phyloP scores from a whole-genome alignment of 2,888 invertebrate genomes.

The Caenorhabditis sp. region DNA sequence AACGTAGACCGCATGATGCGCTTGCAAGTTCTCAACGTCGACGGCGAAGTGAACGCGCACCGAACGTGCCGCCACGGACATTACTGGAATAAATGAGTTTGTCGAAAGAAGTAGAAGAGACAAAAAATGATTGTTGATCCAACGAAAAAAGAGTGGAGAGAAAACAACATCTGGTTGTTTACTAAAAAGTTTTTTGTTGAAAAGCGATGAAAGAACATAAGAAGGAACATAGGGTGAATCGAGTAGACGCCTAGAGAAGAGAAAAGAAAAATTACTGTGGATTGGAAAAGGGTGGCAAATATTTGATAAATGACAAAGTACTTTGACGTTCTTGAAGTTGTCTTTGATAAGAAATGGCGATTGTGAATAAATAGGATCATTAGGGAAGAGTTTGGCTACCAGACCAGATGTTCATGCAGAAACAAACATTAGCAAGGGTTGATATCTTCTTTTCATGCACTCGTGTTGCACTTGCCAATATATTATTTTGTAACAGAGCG shows the following conservation, averaged over 20 bases:
- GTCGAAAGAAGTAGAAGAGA: not conserved
- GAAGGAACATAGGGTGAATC: not conserved
- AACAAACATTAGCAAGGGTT: no score
- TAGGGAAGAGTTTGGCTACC: no score
- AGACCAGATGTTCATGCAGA: no score
- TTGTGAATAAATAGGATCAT: no score
- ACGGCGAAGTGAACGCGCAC: slow-evolving; percentile 63
- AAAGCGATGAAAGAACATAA: not conserved
- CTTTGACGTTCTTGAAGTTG: no score
- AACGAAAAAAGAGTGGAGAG: not conserved
- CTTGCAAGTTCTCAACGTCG: slow-evolving; percentile 50
- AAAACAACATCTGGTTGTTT: slow-evolving; percentile 2
- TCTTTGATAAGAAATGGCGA: no score
- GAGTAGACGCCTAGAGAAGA: not conserved
- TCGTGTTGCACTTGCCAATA: no score
- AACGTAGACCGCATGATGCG: slow-evolving; percentile 63
- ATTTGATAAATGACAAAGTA: no score
- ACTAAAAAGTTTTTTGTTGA: not conserved
- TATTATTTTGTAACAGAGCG: no score
- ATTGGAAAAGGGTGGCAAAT: no score
- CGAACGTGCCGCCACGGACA: slow-evolving; percentile 37
- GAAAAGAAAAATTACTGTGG: not conserved
- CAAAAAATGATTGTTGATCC: not conserved
- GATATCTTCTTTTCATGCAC: no score
- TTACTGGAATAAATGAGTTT: slow-evolving; percentile 22